Evolutionary conservation across 2,888 invertebrate species (phyloP).

Genomic region (Lordiphosa andalusiaca): DNA sequence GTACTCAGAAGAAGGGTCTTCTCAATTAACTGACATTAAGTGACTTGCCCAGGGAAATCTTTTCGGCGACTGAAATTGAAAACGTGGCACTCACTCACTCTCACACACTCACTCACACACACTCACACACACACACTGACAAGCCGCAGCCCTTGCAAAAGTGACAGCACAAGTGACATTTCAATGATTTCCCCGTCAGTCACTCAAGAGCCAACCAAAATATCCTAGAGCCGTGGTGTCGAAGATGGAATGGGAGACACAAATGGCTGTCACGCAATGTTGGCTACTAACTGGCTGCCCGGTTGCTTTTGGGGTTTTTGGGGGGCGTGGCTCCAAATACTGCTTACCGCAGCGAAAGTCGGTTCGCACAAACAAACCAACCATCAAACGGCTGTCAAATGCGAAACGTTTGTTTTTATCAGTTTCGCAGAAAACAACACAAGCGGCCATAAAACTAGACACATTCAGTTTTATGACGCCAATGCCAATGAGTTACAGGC

Average conservation of each 20-base stretch:
- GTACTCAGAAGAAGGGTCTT: not conserved
- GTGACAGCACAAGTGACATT: constrained; percentile 55
- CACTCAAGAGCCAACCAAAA: constrained; percentile 7
- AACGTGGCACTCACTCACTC: constrained; percentile 21
- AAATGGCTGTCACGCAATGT: constrained; percentile 46
- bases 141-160: constrained; percentile 20
- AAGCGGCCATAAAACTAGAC: constrained; percentile 15
- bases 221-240: not conserved
- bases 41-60: constrained; percentile 26
- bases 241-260: constrained; percentile 22
- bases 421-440: constrained; percentile 15
- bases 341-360: constrained; percentile 43
- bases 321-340: constrained; percentile 20
- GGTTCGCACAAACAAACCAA: constrained; percentile 14
- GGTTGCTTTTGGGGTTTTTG: not conserved
- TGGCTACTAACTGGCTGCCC: not conserved
- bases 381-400: constrained; percentile 39
- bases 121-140: constrained; percentile 3
- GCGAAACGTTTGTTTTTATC: constrained; percentile 44
- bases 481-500: no score
- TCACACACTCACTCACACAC: constrained; percentile 1
- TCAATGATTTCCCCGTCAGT: constrained; percentile 52
- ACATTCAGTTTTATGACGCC: constrained; percentile 17
- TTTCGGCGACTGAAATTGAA: constrained; percentile 31
- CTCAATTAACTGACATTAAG: constrained; percentile 44